phyloP scores from a whole-genome alignment of 2,888 invertebrate species.

The Protonemura montana region DNA sequence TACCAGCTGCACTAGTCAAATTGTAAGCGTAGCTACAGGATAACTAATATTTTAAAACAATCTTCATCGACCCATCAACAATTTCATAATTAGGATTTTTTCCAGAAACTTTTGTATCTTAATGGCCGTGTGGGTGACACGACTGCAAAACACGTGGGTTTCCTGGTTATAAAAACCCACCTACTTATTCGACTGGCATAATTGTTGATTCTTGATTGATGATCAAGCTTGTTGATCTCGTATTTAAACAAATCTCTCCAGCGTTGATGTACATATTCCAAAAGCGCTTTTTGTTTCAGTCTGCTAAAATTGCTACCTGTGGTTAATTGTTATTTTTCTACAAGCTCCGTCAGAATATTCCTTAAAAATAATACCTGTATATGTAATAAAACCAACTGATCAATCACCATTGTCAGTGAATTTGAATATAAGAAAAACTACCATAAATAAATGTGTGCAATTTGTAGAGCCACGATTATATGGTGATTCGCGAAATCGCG shows the following conservation, averaged over 20 bases:
- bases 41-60: background rate
- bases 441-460: background rate
- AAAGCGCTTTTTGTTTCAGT: background rate
- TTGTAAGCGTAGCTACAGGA: background rate
- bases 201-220: background rate
- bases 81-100: background rate
- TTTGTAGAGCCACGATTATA: too few species aligned
- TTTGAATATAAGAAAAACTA: background rate
- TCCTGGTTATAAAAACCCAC: background rate
- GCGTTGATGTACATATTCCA: background rate
- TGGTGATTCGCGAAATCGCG: too few species aligned
- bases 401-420: background rate
- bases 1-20: constrained; percentile 1
- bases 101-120: constrained; percentile 13
- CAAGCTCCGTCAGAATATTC: background rate
- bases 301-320: background rate
- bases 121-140: background rate
- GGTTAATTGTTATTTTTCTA: background rate
- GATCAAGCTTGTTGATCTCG: background rate
- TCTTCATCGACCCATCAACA: background rate
- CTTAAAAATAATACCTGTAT: background rate
- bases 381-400: background rate
- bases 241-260: background rate
- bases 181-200: background rate
- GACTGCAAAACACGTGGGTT: background rate